Conservation (phyloP, 2,113 vertebrate genomes). For the Nesospiza acunhae region DNA sequence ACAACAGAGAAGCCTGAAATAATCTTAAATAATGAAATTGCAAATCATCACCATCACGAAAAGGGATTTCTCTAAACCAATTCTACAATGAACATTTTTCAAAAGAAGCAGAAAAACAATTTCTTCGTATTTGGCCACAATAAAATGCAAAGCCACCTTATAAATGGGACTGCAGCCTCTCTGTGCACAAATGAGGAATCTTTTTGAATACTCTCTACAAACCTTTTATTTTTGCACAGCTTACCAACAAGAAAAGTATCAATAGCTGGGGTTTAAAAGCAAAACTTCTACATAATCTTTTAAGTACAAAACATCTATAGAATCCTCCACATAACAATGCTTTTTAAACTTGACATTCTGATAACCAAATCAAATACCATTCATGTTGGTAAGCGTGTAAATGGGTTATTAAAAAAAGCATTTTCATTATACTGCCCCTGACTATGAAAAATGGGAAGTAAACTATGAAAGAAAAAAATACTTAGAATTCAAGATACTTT, state of each 20-base stretch:
- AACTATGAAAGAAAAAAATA: neutral
- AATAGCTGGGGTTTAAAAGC: neutral
- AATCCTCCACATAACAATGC: neutral
- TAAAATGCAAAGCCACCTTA: neutral
- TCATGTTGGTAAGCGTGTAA: neutral
- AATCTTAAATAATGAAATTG: neutral
- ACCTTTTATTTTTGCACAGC: neutral
- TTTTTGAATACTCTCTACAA: neutral
- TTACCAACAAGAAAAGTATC: neutral
- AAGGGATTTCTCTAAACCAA: neutral
- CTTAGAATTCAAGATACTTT: neutral
- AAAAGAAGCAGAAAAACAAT: neutral
- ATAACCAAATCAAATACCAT: neutral
- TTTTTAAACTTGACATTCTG: neutral
- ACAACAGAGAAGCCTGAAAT: neutral
- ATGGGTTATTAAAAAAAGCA: neutral
- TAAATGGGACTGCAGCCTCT: neutral
- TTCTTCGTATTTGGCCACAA: neutral
- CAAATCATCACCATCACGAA: neutral
- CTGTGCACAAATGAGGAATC: neutral
- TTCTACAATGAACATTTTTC: neutral
- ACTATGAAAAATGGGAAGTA: neutral
- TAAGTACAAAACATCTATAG: neutral
- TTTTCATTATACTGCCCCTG: neutral
- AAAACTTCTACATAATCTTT: neutral